phyloP scores from a whole-genome alignment of 1,140 invertebrate genomes.

The Drosophila repleta region DNA sequence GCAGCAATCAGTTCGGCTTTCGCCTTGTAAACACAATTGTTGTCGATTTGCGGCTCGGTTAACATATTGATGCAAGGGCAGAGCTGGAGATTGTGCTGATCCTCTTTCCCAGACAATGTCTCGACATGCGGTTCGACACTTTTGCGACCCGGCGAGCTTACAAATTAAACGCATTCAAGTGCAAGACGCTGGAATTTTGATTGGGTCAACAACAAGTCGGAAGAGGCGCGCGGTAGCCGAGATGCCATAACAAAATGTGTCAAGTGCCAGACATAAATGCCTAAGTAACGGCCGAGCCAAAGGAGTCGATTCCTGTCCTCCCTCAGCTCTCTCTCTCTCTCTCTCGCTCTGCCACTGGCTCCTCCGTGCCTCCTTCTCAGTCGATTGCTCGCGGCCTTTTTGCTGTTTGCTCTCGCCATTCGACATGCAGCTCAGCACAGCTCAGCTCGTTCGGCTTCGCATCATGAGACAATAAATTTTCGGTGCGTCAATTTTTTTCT shows the following conservation, averaged over 20 bases:
- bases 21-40: not conserved
- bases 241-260: constrained; percentile 82
- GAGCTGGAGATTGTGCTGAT: not conserved
- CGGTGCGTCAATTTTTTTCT: constrained; percentile 76
- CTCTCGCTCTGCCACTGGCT: not conserved
- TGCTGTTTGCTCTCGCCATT: constrained; percentile 70
- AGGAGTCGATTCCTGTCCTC: constrained; percentile 7
- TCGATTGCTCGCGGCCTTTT: constrained; percentile 58
- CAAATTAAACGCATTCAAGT: constrained; percentile 82
- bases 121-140: constrained; percentile 61
- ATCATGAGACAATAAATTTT: constrained; percentile 77
- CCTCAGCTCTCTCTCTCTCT: not conserved
- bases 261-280: constrained; percentile 82
- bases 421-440: constrained; percentile 51
- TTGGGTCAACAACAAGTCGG: constrained; percentile 73
- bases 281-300: constrained; percentile 61
- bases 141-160: constrained; percentile 51
- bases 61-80: not conserved
- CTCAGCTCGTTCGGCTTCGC: constrained; percentile 37
- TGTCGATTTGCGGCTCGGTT: not conserved
- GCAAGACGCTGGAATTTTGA: constrained; percentile 78
- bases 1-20: not conserved
- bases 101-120: constrained; percentile 5
- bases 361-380: not conserved
- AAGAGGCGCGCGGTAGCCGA: constrained; percentile 48